Percentiles rank a stretch among this genome's conserved stretches.
phyloP scores from a whole-genome alignment of 2,113 vertebrate species.

The Lanius collurio region DNA sequence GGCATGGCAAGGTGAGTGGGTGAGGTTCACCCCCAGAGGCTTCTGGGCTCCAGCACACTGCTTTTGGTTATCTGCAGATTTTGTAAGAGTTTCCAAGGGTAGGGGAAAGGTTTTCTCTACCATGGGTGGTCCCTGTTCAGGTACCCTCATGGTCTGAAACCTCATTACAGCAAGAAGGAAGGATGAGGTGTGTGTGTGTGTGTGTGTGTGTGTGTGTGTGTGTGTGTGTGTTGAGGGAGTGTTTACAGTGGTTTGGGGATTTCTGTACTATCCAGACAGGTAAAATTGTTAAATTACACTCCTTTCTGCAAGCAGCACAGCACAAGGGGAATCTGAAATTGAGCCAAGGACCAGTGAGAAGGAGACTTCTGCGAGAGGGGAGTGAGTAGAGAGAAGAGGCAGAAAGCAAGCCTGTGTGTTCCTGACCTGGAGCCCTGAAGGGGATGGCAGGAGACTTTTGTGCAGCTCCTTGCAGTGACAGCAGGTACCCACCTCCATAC shows the following conservation, averaged over 20 bases:
- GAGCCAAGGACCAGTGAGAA: neutral
- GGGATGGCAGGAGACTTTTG: neutral
- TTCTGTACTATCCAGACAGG: neutral
- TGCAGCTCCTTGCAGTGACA: neutral
- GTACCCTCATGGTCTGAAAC: neutral
- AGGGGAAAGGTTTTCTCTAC: neutral
- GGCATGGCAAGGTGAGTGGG: neutral
- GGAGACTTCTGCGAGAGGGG: neutral
- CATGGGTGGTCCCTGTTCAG: conserved; percentile 11
- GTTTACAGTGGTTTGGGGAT: neutral
- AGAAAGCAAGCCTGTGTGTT: fast-evolving
- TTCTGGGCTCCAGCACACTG: neutral
- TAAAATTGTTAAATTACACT: neutral
- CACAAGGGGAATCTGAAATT: neutral
- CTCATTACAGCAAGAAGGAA: neutral
- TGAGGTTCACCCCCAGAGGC: neutral
- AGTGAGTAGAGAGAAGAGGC: neutral
- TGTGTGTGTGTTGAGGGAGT: neutral
- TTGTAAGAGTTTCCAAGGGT: neutral
- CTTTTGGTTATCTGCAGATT: neutral
- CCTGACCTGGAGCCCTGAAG: fast-evolving
- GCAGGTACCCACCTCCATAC: neutral
- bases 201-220: neutral
- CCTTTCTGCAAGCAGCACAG: neutral
- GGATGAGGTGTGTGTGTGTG: neutral